phyloP scores from a whole-genome alignment of 2,888 invertebrate species.

The Lepidocyrtinus sp. region DNA sequence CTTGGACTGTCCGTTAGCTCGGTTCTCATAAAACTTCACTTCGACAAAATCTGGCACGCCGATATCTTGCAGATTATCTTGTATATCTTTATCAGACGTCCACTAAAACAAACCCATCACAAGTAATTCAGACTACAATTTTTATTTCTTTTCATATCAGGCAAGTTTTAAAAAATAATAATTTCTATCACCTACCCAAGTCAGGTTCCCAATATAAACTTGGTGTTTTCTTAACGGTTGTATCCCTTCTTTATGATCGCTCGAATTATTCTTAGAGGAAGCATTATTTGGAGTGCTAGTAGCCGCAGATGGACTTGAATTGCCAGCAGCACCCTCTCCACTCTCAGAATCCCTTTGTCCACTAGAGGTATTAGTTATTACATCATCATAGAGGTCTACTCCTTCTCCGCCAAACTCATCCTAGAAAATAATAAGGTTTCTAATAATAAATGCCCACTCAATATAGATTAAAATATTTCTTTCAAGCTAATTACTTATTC shows the following conservation, averaged over 20 bases:
- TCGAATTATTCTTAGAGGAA: conserved; percentile 46
- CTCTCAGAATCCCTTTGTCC: conserved; percentile 72
- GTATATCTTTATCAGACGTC: conserved; percentile 98
- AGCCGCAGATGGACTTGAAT: conserved; percentile 39
- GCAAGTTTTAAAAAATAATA: background rate
- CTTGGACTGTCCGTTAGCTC: conserved; percentile 98
- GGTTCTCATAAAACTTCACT: conserved; percentile 99
- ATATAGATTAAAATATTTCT: conserved; percentile 68
- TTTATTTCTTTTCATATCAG: background rate
- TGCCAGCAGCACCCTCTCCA: conserved; percentile 44
- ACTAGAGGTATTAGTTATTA: conserved; percentile 84
- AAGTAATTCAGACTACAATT: conserved; percentile 1
- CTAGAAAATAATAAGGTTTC: too few species aligned
- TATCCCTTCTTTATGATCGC: conserved; percentile 72
- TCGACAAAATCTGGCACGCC: conserved; percentile 96
- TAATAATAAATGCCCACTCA: too few species aligned
- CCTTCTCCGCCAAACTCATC: conserved; percentile 89
- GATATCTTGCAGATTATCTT: conserved; percentile 88
- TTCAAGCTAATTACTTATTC: too few species aligned
- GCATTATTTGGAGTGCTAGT: conserved; percentile 51
- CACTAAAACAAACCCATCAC: conserved; percentile 79
- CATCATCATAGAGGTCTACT: conserved; percentile 96
- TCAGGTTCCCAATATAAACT: conserved; percentile 97
- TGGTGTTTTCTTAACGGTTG: conserved; percentile 86
- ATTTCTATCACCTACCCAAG: conserved; percentile 84